Evolutionary conservation across 2,888 invertebrate species (phyloP), one percentile per base, ranked within the genome.

Genomic region (Drosophila nr. perissopoda): DNA sequence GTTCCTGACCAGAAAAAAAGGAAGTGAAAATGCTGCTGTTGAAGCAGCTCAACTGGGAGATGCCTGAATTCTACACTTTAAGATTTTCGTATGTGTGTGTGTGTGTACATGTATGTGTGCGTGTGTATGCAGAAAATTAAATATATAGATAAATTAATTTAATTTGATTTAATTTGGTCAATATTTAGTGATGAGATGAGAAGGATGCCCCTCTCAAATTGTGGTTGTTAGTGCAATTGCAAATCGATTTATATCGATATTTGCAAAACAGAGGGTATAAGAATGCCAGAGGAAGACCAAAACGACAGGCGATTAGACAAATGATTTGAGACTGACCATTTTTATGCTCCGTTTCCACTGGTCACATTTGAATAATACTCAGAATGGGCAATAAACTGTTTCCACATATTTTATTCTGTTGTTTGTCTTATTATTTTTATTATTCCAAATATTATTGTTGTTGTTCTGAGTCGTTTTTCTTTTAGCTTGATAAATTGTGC

Each of bases 241-340:
- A 21, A 11, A 42, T 21, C 21, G 21, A 46, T 46, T 46, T 25
- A 46, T 25, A 46, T 46, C 21, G 4, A 16, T 25, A 25, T 46
- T 25, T 25, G 46, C 8, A 8, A 46, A 16, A 4, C 46, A 8
- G 42, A 21, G 21, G 21, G 13, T 21, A 21, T 42, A 13, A 13
- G 16, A 25, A 46, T 16, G 8, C 16, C 25, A 25, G 21, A 16
- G 10, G 27, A 2, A 2, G 27, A 10, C 18, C 10, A 53, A 34
- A 29, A 34, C 13, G 33, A 48, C 16, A 27, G 49, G 54, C 42
- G 38, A 18, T 21, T 40, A 78, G 82, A 82, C 79, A 76, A 83
- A 83, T 86, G 81, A 83, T 81, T 58, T 62, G 65, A 36, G 60
- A 38, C 53, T 46, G 80, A 49, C 70, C 64, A 70, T 74, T 79